These are phyloP conservation scores for cat (Felis catus) DNA, from an alignment of 2,113 vertebrate species.

Conservation along the genomic window DNA sequence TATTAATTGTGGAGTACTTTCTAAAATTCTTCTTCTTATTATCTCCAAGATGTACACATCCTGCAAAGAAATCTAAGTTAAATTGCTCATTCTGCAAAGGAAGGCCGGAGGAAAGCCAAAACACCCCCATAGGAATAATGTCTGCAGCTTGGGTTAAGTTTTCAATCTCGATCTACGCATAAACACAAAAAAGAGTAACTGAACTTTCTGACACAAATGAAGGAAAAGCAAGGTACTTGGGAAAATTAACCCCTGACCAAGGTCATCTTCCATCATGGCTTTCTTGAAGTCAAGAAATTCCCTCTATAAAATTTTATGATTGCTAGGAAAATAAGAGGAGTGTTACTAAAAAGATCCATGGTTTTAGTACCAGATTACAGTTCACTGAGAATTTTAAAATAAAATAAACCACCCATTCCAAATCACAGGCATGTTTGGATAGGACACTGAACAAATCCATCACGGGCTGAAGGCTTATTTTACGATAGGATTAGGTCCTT, in stretches of 20 bases:
- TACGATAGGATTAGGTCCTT: not conserved
- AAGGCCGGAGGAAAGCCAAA: not conserved
- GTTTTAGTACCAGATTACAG: not conserved
- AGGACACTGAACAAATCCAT: not conserved
- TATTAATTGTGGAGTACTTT: not conserved
- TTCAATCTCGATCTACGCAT: not conserved
- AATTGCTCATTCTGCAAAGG: not conserved
- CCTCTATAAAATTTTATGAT: not conserved
- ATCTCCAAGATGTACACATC: not conserved
- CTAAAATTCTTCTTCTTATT: not conserved
- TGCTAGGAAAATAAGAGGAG: not conserved
- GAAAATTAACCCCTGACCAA: not conserved
- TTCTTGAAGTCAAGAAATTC: not conserved
- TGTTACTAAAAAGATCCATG: not conserved
- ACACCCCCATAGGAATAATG: not conserved
- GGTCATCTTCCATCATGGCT: not conserved
- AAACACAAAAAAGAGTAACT: not conserved
- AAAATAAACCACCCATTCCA: not conserved
- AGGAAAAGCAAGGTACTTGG: not conserved
- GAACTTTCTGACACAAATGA: not conserved
- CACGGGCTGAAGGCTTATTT: not conserved
- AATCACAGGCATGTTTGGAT: not conserved
- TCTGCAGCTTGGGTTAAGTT: not conserved
- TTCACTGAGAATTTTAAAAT: not conserved
- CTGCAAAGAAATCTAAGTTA: not conserved